Conservation (phyloP, 2,888 invertebrate genomes). For the Drosophila sordidapex region DNA sequence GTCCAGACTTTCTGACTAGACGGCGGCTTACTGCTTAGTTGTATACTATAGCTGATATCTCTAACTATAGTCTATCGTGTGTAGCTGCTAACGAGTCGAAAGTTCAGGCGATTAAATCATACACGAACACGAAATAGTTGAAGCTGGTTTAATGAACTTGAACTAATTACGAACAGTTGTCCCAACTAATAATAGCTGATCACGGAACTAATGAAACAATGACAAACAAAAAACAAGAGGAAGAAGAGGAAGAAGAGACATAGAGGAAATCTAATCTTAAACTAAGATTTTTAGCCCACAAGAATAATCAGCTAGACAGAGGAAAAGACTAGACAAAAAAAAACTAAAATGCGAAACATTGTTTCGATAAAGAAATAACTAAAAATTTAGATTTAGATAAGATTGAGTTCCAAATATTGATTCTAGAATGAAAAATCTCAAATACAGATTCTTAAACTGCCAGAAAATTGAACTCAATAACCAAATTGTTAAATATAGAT, state of each 20-base stretch:
- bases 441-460: too few relatives aligned
- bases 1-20: constrained; percentile 63
- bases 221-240: neutral
- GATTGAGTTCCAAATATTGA: neutral
- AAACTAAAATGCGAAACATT: neutral
- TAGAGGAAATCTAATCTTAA: neutral
- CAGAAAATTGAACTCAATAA: neutral
- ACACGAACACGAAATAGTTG: neutral
- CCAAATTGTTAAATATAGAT: neutral
- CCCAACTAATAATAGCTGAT: neutral
- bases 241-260: neutral
- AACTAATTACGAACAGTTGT: constrained; percentile 53
- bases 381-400: neutral
- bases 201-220: neutral
- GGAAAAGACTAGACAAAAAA: neutral
- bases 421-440: too few relatives aligned
- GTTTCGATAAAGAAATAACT: neutral
- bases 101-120: constrained; percentile 56
- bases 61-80: constrained; percentile 40
- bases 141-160: constrained; percentile 65
- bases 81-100: constrained; percentile 46
- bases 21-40: constrained; percentile 26
- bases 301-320: neutral
- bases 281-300: neutral
- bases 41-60: neutral